Conservation (phyloP, 2,113 vertebrate species). For the Leptodactylus fuscus region DNA sequence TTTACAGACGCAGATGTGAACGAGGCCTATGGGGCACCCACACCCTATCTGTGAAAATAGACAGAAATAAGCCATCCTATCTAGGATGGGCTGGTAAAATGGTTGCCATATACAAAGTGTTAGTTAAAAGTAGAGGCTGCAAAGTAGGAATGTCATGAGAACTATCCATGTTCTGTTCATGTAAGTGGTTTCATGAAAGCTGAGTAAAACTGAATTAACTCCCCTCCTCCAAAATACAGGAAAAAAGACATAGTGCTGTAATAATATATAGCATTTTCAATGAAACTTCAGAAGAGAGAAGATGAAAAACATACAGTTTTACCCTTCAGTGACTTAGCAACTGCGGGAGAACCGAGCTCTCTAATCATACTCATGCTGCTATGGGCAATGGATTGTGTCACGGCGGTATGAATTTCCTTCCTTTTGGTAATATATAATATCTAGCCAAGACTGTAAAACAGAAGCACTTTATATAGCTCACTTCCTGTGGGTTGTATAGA, state of each 20-base stretch:
- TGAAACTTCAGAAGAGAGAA: conserved; percentile 21
- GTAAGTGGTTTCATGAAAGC: conserved; percentile 25
- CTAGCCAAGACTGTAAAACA: conserved; percentile 54
- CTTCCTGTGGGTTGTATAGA: conserved; percentile 46
- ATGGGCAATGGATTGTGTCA: conserved; percentile 57
- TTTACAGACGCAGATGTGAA: no score
- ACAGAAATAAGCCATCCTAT: no score
- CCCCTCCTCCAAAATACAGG: background rate
- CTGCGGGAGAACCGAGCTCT: conserved; percentile 28
- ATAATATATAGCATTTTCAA: conserved; percentile 36
- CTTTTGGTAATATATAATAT: conserved; percentile 54
- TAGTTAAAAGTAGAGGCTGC: background rate
- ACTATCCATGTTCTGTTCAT: background rate
- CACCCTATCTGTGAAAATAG: no score
- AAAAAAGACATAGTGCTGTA: conserved; percentile 20
- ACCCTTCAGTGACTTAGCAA: conserved; percentile 48
- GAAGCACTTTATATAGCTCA: conserved; percentile 58
- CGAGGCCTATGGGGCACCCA: no score
- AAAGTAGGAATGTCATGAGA: background rate
- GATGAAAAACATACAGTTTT: conserved; percentile 54
- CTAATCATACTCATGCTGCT: conserved; percentile 55
- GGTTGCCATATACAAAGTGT: no score
- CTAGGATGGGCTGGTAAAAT: no score
- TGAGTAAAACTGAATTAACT: conserved; percentile 10
- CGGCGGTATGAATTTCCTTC: conserved; percentile 56